A percentile compares a stretch with the other conserved stretches of the same genome.
phyloP scores from a whole-genome alignment of 1,140 invertebrate species.

The Wiebesia pumilae region DNA sequence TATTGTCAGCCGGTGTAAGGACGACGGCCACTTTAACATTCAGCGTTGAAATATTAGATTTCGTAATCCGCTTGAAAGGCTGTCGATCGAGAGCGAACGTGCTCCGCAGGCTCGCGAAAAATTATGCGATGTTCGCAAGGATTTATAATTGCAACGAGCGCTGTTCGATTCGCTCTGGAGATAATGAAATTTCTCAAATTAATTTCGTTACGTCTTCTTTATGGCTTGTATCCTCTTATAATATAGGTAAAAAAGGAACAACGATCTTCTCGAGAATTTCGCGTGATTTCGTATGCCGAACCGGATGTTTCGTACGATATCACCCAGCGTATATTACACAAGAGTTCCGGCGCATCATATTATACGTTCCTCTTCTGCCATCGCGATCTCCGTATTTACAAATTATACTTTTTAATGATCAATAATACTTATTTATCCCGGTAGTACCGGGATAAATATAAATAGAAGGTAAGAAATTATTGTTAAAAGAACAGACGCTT shows the following conservation, averaged over 20 bases:
- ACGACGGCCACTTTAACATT: slow-evolving; percentile 26
- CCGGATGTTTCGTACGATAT: slow-evolving; percentile 20
- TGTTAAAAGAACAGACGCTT: too few relatives aligned
- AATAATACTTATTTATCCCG: too few relatives aligned
- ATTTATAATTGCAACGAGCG: not conserved
- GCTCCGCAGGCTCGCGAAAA: not conserved
- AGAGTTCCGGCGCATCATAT: not conserved
- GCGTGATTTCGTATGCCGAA: not conserved
- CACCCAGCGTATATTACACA: slow-evolving; percentile 5
- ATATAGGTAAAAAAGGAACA: slow-evolving; percentile 6
- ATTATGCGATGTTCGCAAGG: not conserved
- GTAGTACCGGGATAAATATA: too few relatives aligned
- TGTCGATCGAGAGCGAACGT: slow-evolving; percentile 11
- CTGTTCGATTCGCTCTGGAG: not conserved
- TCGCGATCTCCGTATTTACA: not conserved
- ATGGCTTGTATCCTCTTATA: not conserved
- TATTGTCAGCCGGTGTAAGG: slow-evolving; percentile 16
- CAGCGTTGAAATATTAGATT: slow-evolving; percentile 22
- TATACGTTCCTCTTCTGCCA: too few relatives aligned
- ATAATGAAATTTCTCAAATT: slow-evolving; percentile 13
- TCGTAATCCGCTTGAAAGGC: slow-evolving; percentile 9
- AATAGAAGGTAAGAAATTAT: too few relatives aligned
- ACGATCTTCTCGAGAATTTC: slow-evolving; percentile 4
- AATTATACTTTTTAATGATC: too few relatives aligned
- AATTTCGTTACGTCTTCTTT: slow-evolving; percentile 8